Evolutionary conservation across 2,888 invertebrate genomes (phyloP).

Genomic region (Erannis defoliaria): DNA sequence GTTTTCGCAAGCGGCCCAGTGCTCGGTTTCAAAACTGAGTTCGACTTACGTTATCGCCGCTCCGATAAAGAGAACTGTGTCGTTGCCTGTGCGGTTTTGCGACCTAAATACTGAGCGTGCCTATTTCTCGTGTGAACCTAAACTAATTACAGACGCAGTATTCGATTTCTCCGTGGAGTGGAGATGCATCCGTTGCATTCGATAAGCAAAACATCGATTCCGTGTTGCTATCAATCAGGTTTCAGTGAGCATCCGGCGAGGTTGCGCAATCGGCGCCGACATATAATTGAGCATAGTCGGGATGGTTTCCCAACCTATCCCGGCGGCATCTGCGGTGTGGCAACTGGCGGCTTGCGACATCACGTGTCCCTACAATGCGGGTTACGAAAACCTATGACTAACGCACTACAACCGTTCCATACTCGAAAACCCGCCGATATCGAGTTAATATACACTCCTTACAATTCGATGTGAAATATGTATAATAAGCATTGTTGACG

Average conservation of each 20-base stretch:
- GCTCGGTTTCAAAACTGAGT: conserved; percentile 83
- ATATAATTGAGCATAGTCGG: conserved; percentile 82
- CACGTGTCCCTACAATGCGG: conserved; percentile 82
- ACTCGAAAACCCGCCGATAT: conserved; percentile 64
- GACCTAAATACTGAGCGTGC: conserved; percentile 73
- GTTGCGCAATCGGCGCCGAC: conserved; percentile 74
- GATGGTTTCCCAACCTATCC: conserved; percentile 86
- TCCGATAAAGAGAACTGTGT: conserved; percentile 82
- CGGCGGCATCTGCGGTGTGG: conserved; percentile 81
- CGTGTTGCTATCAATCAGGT: conserved; percentile 69
- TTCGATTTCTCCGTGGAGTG: conserved; percentile 29
- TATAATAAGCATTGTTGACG: conserved; percentile 58
- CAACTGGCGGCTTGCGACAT: conserved; percentile 80
- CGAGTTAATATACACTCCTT: conserved; percentile 20
- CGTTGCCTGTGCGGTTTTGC: conserved; percentile 77
- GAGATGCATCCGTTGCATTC: conserved; percentile 30
- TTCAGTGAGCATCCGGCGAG: conserved; percentile 67
- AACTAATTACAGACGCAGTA: conserved; percentile 16
- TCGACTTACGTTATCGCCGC: conserved; percentile 83
- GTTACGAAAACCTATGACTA: conserved; percentile 85
- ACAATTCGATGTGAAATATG: conserved; percentile 48
- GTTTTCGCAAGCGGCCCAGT: conserved; percentile 86
- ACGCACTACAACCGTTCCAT: conserved; percentile 59
- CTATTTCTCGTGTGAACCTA: conserved; percentile 37
- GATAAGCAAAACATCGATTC: conserved; percentile 32